Percentiles rank a stretch among this genome's conserved stretches.
Conservation (phyloP, 2,888 invertebrate genomes). For the Spialia ferax region DNA sequence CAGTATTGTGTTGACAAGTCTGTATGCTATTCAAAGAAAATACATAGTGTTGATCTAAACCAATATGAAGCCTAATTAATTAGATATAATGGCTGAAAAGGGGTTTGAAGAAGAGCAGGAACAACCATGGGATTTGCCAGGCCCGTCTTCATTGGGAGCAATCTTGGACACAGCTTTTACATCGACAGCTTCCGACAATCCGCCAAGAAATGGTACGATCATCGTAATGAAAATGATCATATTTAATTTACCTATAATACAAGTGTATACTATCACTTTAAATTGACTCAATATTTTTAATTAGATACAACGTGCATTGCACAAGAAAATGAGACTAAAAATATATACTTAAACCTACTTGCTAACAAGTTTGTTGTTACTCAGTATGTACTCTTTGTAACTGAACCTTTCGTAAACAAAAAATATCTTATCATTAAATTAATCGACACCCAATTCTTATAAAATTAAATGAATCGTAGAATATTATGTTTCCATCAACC, state of each 20-base stretch:
- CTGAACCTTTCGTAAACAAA: too few relatives aligned
- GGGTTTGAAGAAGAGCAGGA: slow-evolving; percentile 70
- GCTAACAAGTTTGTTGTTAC: too few relatives aligned
- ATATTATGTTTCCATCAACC: too few relatives aligned
- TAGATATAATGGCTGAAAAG: slow-evolving; percentile 71
- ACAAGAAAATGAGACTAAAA: too few relatives aligned
- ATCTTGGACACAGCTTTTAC: slow-evolving; percentile 89
- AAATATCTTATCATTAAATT: too few relatives aligned
- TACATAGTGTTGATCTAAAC: slow-evolving; percentile 16
- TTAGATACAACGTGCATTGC: too few relatives aligned
- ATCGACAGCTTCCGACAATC: slow-evolving; percentile 80
- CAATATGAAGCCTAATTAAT: slow-evolving; percentile 21
- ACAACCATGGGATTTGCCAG: slow-evolving; percentile 77
- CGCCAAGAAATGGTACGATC: slow-evolving; percentile 70
- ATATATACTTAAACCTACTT: too few relatives aligned
- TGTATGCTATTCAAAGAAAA: slow-evolving; percentile 16
- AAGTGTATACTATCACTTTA: background rate
- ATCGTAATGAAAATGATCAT: background rate
- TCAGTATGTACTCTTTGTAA: too few relatives aligned
- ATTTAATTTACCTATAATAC: background rate
- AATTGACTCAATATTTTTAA: background rate
- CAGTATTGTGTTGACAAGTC: slow-evolving; percentile 34
- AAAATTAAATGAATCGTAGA: too few relatives aligned
- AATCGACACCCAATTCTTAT: too few relatives aligned
- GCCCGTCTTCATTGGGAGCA: slow-evolving; percentile 86